phyloP scores from a whole-genome alignment of 2,113 vertebrate genomes.

The Tragelaphus scriptus region DNA sequence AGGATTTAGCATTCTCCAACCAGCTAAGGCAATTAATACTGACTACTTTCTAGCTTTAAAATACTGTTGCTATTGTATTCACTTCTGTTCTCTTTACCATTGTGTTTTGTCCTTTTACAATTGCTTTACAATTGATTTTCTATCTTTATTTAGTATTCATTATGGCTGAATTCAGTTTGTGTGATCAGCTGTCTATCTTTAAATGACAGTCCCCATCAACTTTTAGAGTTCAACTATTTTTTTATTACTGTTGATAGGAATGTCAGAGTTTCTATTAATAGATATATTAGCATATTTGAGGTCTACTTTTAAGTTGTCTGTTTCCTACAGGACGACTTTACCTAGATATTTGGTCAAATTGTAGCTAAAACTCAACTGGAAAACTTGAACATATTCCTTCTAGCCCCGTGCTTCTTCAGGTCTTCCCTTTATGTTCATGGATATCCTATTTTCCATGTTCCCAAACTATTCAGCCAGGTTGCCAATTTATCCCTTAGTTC shows the following conservation, averaged over 20 bases:
- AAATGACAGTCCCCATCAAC: background rate
- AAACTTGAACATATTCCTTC: background rate
- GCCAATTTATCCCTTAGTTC: background rate
- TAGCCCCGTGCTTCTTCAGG: background rate
- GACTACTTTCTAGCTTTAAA: background rate
- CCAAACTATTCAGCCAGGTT: background rate
- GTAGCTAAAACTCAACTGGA: background rate
- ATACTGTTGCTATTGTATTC: background rate
- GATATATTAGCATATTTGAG: background rate
- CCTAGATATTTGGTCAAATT: background rate
- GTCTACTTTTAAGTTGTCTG: background rate
- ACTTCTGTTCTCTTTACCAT: background rate
- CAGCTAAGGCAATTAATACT: background rate
- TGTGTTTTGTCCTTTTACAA: background rate
- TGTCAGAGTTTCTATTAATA: background rate
- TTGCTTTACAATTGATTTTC: background rate
- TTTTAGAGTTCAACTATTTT: background rate
- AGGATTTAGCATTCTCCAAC: background rate
- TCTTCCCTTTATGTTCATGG: background rate
- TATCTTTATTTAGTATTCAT: background rate
- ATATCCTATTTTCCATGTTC: background rate
- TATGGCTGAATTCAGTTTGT: background rate
- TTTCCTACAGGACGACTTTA: background rate
- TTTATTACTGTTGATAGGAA: background rate
- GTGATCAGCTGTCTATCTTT: background rate